Percentiles rank a stretch among this genome's conserved stretches.
Conservation (phyloP, 2,113 vertebrate genomes). For the Pseudopipra pipra region DNA sequence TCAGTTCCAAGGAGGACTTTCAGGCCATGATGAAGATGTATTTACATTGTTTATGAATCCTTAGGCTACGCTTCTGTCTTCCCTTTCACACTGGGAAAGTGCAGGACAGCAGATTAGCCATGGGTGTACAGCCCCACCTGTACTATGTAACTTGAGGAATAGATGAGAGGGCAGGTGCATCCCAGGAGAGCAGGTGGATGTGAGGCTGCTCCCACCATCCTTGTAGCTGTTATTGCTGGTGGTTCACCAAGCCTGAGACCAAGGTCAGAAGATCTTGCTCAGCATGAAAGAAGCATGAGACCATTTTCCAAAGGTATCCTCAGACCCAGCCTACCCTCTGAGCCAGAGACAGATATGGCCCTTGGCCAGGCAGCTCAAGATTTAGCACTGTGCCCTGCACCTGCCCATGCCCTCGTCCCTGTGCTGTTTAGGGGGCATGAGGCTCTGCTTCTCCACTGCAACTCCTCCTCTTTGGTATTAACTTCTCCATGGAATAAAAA, state of each 20-base stretch:
- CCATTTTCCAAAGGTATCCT: background rate
- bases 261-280: background rate
- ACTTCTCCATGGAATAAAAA: background rate
- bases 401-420: background rate
- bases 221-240: background rate
- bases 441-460: background rate
- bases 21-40: background rate
- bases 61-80: background rate
- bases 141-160: background rate
- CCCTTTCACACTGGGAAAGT: background rate
- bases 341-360: background rate
- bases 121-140: too few relatives aligned
- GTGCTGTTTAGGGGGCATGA: background rate
- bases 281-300: background rate
- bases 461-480: background rate
- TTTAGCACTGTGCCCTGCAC: background rate
- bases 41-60: background rate
- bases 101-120: background rate
- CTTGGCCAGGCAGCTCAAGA: rapidly evolving
- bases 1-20: background rate
- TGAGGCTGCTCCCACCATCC: background rate
- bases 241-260: background rate
- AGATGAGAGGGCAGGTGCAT: rapidly evolving
- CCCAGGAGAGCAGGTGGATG: background rate
- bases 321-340: background rate